Evolutionary conservation across 1,140 invertebrate species (phyloP), one percentile per base, ranked within the genome.

Genomic region (Sipha flava): DNA sequence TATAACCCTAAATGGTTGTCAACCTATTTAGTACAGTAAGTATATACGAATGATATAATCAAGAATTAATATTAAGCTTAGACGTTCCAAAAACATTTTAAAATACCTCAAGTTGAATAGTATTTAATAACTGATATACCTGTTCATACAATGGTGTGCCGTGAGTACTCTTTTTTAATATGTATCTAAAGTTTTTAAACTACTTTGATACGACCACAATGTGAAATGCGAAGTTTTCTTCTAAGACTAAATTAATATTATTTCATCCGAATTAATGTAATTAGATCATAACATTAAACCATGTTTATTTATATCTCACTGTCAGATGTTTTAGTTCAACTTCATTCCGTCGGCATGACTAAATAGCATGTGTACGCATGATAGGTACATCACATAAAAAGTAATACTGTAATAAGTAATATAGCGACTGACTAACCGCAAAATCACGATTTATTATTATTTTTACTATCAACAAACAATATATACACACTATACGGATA

Each of bases 371-470:
- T n/a, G n/a, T n/a, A n/a, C n/a, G n/a, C n/a, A n/a, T n/a, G n/a
- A n/a, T n/a, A n/a, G 23, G n/a, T 10, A 72, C 26, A 21, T 31
- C 18, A 31, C 29, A 49, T 72, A 14, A 45, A 43, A 49, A 68
- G 47, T n/a, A 45, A 72, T 10, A 34, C 1, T 1, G 29, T 31
- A 49, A 34, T 72, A 72, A 49, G 29, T 75, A 49, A 54, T n/a
- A n/a, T 31, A 54, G n/a, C 23, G 16, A 5, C 52, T 59, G 21
- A 77, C 47, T 77, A 54, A 77, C 73, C 73, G 73, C 73, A 77
- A 77, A 77, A 77, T 77, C 52, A 77, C 49, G 49, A 77, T 34
- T 52, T 26, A 52, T 52, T 73, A 52, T 52, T 73, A 64, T 64
- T 64, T 29, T 49, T 72, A 52, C 34, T 52, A n/a, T 23, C 62